These are phyloP conservation scores for Danionella dracula DNA, from an alignment of 2,797 vertebrate species.

Conservation along the genomic window DNA sequence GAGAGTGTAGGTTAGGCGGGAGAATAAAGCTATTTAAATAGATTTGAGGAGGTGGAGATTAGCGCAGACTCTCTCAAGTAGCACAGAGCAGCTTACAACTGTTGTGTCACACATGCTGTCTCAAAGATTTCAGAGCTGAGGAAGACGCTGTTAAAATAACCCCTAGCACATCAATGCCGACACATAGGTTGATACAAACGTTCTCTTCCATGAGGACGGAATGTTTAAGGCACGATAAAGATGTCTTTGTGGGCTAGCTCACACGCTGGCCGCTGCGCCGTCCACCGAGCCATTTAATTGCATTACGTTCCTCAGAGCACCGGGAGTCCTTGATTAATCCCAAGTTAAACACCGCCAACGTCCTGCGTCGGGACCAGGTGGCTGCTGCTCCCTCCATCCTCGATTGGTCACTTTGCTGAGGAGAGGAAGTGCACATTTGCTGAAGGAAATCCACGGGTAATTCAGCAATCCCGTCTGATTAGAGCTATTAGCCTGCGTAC, in stretches of 20 bases:
- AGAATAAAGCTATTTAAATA: constrained; percentile 44
- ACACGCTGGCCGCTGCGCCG: not conserved
- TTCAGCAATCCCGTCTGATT: constrained; percentile 59
- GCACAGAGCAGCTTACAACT: constrained; percentile 45
- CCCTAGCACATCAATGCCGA: no score
- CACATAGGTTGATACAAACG: no score
- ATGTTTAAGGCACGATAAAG: constrained; percentile 14
- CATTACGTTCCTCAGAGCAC: constrained; percentile 2
- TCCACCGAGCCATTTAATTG: constrained; percentile 7
- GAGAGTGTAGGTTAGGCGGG: not conserved
- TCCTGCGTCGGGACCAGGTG: constrained; percentile 14
- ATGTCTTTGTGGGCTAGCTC: constrained; percentile 3
- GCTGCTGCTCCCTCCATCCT: constrained; percentile 1
- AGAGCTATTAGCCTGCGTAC: constrained; percentile 48
- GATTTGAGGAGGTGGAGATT: constrained; percentile 47
- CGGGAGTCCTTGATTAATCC: constrained; percentile 26
- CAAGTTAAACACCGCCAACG: not conserved
- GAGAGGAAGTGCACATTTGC: constrained; percentile 48
- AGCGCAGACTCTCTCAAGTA: constrained; percentile 40
- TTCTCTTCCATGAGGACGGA: no score
- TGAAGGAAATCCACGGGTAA: constrained; percentile 57
- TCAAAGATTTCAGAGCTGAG: constrained; percentile 35
- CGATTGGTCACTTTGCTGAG: constrained; percentile 21
- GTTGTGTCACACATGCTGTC: constrained; percentile 36
- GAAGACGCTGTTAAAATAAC: constrained; percentile 27